phyloP scores from a whole-genome alignment of 2,888 invertebrate species.

The Apotomis capreana region DNA sequence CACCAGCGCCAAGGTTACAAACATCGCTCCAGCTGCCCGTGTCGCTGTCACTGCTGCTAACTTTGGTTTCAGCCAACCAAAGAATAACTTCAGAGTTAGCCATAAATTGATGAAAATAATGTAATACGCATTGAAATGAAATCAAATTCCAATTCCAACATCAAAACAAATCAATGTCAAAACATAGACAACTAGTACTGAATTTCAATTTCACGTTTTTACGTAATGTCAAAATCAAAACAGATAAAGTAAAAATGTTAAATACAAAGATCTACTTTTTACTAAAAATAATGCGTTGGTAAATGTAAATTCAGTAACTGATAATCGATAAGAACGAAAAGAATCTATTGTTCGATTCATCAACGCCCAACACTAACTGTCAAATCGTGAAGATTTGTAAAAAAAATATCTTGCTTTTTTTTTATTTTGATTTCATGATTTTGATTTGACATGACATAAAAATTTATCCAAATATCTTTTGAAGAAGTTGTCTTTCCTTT shows the following conservation, averaged over 20 bases:
- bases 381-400: neutral
- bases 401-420: neutral
- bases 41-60: slow-evolving; percentile 57
- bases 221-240: neutral
- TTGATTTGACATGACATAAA: neutral
- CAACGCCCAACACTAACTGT: neutral
- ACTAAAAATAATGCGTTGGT: too few relatives aligned
- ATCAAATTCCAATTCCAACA: neutral
- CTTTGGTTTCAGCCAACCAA: slow-evolving; percentile 52
- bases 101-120: slow-evolving; percentile 45
- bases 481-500: too few relatives aligned
- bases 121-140: neutral
- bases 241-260: neutral
- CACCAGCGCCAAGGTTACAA: slow-evolving; percentile 46
- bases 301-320: too few relatives aligned
- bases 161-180: neutral
- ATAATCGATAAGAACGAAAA: too few relatives aligned
- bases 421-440: neutral
- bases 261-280: too few relatives aligned
- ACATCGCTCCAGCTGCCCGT: slow-evolving; percentile 63
- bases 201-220: too few relatives aligned
- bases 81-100: slow-evolving; percentile 52
- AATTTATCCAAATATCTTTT: too few relatives aligned
- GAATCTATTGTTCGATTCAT: neutral
- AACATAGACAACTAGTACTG: too few relatives aligned